A percentile compares a stretch with the other conserved stretches of the same genome.
These are phyloP conservation scores for Tachysurus fulvidraco DNA, from an alignment of 2,113 vertebrate genomes.

Conservation along the genomic window DNA sequence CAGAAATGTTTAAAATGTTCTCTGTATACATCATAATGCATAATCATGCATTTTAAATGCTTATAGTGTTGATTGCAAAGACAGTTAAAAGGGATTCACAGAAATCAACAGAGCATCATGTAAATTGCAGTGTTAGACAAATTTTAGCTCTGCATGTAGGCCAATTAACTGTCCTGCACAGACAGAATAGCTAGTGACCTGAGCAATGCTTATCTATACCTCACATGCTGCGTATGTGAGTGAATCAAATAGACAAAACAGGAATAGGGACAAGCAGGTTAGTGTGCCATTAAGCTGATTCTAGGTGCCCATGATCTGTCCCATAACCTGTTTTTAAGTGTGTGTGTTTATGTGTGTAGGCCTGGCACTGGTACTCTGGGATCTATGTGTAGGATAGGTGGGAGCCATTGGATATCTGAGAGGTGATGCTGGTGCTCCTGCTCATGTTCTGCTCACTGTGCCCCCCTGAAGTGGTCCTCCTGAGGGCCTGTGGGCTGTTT, in stretches of 20 bases:
- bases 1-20: not conserved
- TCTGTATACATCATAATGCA: not conserved
- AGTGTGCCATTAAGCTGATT: conserved; percentile 33
- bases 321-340: conserved; percentile 30
- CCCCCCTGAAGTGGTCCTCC: conserved; percentile 94
- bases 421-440: conserved; percentile 98
- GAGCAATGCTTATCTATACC: conserved; percentile 69
- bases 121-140: conserved; percentile 49
- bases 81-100: conserved; percentile 8
- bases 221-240: conserved; percentile 63
- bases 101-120: conserved; percentile 1
- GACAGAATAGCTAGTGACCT: conserved; percentile 68
- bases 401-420: conserved; percentile 99
- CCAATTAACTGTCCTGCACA: conserved; percentile 64
- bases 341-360: conserved; percentile 25
- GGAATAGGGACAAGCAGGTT: conserved; percentile 9
- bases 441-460: conserved; percentile 96
- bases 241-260: conserved; percentile 40
- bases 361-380: conserved; percentile 39
- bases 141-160: conserved; percentile 62
- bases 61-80: conserved; percentile 9
- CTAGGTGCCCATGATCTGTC: conserved; percentile 52
- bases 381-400: conserved; percentile 97
- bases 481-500: conserved; percentile 96
- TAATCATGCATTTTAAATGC: conserved; percentile 10